Conservation (phyloP, 2,888 invertebrate genomes). For the Erpobdella octoculata region DNA sequence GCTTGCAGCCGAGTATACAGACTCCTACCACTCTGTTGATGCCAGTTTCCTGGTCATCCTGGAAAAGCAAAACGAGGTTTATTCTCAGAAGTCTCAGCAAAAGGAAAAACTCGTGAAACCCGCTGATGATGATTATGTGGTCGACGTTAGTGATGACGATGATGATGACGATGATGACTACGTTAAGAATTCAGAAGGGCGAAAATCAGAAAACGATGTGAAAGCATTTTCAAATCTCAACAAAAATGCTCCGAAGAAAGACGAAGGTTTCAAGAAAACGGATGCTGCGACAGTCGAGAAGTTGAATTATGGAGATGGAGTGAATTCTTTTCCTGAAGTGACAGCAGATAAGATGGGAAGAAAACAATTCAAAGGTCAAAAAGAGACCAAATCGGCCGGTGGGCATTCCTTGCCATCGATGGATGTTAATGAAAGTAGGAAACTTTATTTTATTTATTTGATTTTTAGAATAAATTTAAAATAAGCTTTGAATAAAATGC, state of each 20-base stretch:
- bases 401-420: no score
- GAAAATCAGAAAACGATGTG: background rate
- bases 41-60: conserved; percentile 12
- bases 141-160: background rate
- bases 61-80: background rate
- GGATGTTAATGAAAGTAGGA: no score
- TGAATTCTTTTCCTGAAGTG: no score
- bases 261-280: background rate
- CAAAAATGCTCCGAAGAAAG: no score
- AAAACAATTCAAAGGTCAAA: background rate
- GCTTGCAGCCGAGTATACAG: conserved; percentile 16
- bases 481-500: no score
- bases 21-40: conserved; percentile 26
- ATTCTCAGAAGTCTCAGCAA: no score
- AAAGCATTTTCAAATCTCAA: background rate
- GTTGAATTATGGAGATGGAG: conserved; percentile 8
- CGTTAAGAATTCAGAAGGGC: conserved; percentile 5
- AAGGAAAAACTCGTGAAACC: background rate
- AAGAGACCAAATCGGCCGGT: background rate
- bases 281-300: background rate
- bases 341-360: background rate
- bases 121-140: background rate
- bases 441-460: no score
- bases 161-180: conserved; percentile 17
- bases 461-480: no score